Evolutionary conservation across 2,113 vertebrate species (phyloP).

Genomic region (Dipodomys spectabilis): DNA sequence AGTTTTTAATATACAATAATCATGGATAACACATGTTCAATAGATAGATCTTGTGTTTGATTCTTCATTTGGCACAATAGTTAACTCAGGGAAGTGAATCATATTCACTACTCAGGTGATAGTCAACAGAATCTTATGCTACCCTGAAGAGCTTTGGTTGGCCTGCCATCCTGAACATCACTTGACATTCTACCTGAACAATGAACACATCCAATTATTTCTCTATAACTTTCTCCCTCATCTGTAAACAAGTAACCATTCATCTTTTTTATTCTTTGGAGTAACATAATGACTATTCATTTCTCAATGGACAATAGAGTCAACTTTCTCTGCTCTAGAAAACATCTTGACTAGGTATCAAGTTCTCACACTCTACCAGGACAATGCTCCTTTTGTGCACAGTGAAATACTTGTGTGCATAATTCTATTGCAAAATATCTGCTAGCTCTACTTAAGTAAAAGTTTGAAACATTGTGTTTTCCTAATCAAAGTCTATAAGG

Average conservation of each 20-base stretch:
- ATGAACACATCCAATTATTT: slow-evolving; percentile 1
- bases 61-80: not conserved
- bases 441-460: slow-evolving; percentile 21
- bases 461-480: slow-evolving; percentile 32
- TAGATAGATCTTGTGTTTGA: not conserved
- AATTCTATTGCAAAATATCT: slow-evolving; percentile 49
- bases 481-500: not conserved
- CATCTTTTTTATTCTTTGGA: slow-evolving; percentile 5
- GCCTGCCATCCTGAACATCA: not conserved
- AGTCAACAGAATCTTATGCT: not conserved
- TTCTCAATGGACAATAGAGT: not conserved
- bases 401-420: slow-evolving; percentile 49
- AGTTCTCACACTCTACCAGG: not conserved
- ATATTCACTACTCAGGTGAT: not conserved
- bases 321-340: not conserved
- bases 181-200: not conserved
- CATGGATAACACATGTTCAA: not conserved
- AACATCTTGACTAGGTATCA: not conserved
- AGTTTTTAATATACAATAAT: not conserved
- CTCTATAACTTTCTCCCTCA: not conserved
- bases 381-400: not conserved
- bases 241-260: not conserved
- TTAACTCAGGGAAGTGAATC: not conserved
- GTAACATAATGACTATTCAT: not conserved
- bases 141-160: not conserved